Base-by-base conservation (phyloP, 2,888 invertebrate genomes). In the Agriopis leucophaearia region DNA sequence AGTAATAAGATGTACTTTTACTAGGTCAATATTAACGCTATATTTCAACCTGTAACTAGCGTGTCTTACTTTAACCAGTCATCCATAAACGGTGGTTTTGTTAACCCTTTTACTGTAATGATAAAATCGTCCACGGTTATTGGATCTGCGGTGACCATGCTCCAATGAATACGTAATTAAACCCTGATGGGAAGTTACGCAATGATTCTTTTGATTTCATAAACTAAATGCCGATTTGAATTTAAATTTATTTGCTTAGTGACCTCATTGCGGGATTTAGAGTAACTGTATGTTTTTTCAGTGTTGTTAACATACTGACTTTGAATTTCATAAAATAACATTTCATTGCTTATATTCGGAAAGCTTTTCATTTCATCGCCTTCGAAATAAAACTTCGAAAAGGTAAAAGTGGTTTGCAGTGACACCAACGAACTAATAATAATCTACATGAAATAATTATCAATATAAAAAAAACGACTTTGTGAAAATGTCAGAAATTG, bases 131-230 rank as follows among this genome's bases (percentile, higher is more conserved):
- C 66, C 36, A 48, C 62, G 57, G 62, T 61, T 54, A 61, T 61
- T 62, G 48, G 51, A 57, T 42, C 47, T 62, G 65, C 47, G 56
- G 64, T 47, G 27, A 47, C 10, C 51, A 52, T 55, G 66, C 40
- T 66, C 48, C 44, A 57, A 12, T 57, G 38, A 50, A 16, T 40
- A 55, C 58, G 48, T 55, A 68, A 66, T 66, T 64, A 57, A 54
- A 50, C 47, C 47, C 44, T 48, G 63, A 64, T 65, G 62, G 61
- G 47, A 45, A 18, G n/a, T 71, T 69, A 16, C 54, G 61, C 27
- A 66, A 66, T 62, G 18, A n/a, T 63, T 48, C 58, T 27, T 63
- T 71, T 63, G n/a, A 58, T 64, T 67, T 54, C 52, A 36, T 65
- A 50, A 54, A 47, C 47, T 38, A 47, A 54, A 44, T 59, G 44